These are phyloP conservation scores for Rhegmatorhina hoffmannsi DNA, from an alignment of 2,113 vertebrate genomes.

Conservation along the genomic window DNA sequence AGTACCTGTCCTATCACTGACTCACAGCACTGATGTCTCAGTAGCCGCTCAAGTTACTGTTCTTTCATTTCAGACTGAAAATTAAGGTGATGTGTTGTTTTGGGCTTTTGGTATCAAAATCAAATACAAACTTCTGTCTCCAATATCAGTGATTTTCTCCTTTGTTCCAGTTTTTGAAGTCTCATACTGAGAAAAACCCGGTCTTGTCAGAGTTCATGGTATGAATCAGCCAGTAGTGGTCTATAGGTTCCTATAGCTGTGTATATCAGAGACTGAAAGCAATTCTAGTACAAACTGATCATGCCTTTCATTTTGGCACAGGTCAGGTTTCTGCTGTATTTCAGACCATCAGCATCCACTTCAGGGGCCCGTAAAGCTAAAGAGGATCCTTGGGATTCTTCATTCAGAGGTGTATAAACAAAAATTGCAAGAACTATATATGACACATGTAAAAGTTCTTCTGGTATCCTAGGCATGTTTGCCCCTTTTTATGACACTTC, in stretches of 20 bases:
- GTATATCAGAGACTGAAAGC: neutral
- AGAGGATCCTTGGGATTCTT: neutral
- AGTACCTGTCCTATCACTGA: neutral
- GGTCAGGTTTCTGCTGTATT: neutral
- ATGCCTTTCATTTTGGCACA: neutral
- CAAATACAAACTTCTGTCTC: neutral
- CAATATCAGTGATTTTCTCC: neutral
- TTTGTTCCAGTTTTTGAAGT: neutral
- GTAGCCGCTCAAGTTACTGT: neutral
- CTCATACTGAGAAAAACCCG: neutral
- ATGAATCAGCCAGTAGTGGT: neutral
- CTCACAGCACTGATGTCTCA: fast-evolving
- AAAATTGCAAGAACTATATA: neutral
- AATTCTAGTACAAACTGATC: neutral
- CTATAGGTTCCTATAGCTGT: neutral
- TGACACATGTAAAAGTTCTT: neutral
- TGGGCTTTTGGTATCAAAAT: neutral
- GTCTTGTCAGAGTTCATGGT: neutral
- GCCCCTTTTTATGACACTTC: neutral
- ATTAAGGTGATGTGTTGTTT: neutral
- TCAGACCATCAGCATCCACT: neutral
- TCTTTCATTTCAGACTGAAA: neutral
- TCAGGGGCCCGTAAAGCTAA: neutral
- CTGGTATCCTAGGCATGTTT: neutral
- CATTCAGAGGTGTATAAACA: neutral